Conservation (phyloP, 2,797 vertebrate species). For the Acanthopagrus latus region DNA sequence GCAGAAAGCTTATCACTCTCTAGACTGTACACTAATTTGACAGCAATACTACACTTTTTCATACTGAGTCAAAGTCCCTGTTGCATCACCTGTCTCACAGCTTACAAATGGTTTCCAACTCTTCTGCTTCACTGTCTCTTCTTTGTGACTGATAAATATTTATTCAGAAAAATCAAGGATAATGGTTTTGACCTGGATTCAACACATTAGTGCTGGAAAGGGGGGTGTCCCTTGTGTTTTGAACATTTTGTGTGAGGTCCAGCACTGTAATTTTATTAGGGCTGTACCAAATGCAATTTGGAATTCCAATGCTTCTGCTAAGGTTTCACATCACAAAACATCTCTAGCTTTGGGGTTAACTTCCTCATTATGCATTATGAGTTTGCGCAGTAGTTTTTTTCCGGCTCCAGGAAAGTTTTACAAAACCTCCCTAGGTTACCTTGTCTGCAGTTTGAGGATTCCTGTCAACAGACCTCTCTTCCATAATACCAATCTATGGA, state of each 20-base stretch:
- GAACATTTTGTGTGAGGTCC: background rate
- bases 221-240: background rate
- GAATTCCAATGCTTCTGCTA: too few species aligned
- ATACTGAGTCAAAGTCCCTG: background rate
- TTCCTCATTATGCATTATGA: too few species aligned
- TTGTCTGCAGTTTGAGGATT: too few species aligned
- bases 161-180: background rate
- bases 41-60: background rate
- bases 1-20: conserved; percentile 1
- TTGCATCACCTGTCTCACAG: background rate
- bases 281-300: background rate
- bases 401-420: too few species aligned
- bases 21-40: conserved; percentile 5
- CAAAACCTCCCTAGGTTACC: too few species aligned
- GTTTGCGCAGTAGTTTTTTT: too few species aligned
- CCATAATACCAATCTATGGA: too few species aligned
- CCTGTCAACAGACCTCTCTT: too few species aligned
- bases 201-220: background rate
- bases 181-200: background rate
- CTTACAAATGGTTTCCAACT: background rate
- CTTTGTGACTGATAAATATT: background rate
- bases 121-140: background rate
- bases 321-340: too few species aligned
- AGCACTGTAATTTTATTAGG: background rate
- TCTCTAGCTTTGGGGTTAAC: too few species aligned